phyloP scores from a whole-genome alignment of 2,888 invertebrate genomes.

The Ectemnius lituratus region DNA sequence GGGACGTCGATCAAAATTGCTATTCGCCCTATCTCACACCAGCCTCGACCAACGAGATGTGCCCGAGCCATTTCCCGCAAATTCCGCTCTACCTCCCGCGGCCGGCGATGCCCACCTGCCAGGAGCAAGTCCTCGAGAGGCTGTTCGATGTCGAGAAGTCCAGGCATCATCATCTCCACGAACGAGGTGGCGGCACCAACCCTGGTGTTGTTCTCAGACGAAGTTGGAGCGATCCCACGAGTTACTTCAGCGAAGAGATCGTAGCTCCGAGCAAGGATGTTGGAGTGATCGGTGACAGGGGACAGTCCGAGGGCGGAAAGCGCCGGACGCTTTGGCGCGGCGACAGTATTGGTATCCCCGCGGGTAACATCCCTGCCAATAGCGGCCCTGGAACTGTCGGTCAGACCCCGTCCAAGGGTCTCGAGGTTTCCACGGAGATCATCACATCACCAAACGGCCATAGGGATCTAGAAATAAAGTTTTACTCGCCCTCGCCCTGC shows the following conservation, averaged over 20 bases:
- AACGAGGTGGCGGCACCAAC: background rate
- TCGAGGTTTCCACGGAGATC: constrained; percentile 88
- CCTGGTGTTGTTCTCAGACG: constrained; percentile 78
- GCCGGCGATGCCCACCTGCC: constrained; percentile 52
- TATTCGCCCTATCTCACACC: constrained; percentile 80
- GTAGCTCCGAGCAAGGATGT: constrained; percentile 75
- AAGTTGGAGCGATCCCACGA: constrained; percentile 84
- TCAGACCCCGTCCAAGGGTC: constrained; percentile 73
- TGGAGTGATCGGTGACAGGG: constrained; percentile 75
- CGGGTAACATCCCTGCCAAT: constrained; percentile 46
- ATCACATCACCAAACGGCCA: constrained; percentile 88
- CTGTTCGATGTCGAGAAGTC: constrained; percentile 77
- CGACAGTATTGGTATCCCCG: constrained; percentile 66
- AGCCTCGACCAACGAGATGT: constrained; percentile 61
- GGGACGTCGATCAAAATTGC: constrained; percentile 84
- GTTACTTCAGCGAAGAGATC: constrained; percentile 74
- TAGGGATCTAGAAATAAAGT: constrained; percentile 88
- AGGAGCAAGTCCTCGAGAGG: constrained; percentile 57
- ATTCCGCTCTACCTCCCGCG: constrained; percentile 55
- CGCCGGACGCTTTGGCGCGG: constrained; percentile 70
- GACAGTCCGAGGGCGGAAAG: constrained; percentile 62
- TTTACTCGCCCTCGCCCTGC: constrained; percentile 83
- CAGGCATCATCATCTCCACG: constrained; percentile 66
- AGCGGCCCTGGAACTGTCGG: constrained; percentile 24
- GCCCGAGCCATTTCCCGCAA: constrained; percentile 47